phyloP scores from a whole-genome alignment of 2,113 vertebrate species.

The Poeciliopsis prolifica region DNA sequence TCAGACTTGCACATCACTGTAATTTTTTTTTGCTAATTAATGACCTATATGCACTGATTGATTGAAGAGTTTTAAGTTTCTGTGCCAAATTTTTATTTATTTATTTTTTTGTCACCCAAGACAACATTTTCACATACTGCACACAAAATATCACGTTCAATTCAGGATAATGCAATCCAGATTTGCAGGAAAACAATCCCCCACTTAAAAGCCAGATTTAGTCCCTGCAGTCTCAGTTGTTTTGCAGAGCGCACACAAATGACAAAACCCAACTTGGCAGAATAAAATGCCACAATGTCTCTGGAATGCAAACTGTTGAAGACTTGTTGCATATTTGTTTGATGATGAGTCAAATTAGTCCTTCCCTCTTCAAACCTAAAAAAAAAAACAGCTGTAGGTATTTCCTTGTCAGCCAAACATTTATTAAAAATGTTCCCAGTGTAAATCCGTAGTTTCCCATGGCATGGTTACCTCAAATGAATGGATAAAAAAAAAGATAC shows the following conservation, averaged over 20 bases:
- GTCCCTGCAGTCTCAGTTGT: neutral
- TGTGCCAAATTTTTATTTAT: too few species aligned
- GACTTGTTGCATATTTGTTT: neutral
- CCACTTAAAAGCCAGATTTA: neutral
- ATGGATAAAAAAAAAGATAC: neutral
- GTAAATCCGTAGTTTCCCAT: neutral
- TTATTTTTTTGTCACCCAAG: too few species aligned
- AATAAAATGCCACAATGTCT: neutral
- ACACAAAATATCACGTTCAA: neutral
- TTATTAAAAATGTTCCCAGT: neutral
- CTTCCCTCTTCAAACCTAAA: neutral
- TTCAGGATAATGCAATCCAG: too few species aligned
- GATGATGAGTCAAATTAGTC: neutral
- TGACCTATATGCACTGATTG: too few species aligned
- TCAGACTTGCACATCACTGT: too few species aligned
- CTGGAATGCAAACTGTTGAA: slow-evolving; percentile 38
- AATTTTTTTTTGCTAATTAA: too few species aligned
- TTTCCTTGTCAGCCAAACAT: neutral
- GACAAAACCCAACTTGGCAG: neutral
- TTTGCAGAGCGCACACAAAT: neutral
- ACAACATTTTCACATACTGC: too few species aligned
- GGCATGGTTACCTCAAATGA: neutral
- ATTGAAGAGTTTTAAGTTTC: too few species aligned
- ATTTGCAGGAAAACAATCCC: neutral
- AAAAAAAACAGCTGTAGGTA: neutral